Conservation (phyloP, 2,113 vertebrate genomes). For the Ptyas mucosa region DNA sequence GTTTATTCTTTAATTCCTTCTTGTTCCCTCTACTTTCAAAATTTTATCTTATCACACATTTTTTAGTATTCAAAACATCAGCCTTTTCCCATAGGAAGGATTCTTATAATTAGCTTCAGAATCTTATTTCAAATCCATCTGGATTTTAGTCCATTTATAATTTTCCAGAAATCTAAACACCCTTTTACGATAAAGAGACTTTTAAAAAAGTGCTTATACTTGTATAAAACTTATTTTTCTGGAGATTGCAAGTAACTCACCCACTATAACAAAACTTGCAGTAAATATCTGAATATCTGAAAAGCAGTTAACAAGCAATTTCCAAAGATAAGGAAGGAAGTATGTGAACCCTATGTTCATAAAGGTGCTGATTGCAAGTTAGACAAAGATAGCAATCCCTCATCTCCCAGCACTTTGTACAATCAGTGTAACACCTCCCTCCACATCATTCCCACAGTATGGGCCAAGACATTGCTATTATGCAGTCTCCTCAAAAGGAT, state of each 20-base stretch:
- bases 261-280: not conserved
- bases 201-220: not conserved
- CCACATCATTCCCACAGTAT: not conserved
- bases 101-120: not conserved
- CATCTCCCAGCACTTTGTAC: not conserved
- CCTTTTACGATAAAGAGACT: not conserved
- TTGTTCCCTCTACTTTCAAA: not conserved
- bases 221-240: not conserved
- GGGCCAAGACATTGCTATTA: not conserved
- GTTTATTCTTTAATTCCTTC: not conserved
- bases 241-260: not conserved
- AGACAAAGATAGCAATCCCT: not conserved
- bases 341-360: not conserved
- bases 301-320: not conserved
- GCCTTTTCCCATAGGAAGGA: not conserved
- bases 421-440: not conserved
- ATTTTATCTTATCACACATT: not conserved
- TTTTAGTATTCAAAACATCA: not conserved
- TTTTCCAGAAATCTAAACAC: not conserved
- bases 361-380: not conserved
- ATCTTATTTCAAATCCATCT: not conserved
- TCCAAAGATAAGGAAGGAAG: not conserved
- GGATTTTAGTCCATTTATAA: not conserved
- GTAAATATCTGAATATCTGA: not conserved
- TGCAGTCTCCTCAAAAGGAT: not conserved